Evolutionary conservation across 2,113 vertebrate species (phyloP).

Genomic region (Miniopterus natalensis): DNA sequence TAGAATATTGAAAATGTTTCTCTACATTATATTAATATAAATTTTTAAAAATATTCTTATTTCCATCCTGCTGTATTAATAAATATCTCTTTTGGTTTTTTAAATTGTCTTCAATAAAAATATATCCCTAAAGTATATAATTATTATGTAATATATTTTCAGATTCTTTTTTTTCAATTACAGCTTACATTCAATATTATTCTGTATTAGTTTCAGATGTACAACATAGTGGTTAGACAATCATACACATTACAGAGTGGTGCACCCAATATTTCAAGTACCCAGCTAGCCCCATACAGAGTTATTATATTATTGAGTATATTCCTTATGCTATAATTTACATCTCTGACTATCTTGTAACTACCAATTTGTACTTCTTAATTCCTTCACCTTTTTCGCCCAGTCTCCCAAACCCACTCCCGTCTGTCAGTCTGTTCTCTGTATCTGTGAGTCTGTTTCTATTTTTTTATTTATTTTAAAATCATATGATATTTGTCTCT

Average conservation of each 20-base stretch:
- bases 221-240: not conserved
- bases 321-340: not conserved
- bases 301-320: not conserved
- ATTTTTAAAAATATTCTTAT: not conserved
- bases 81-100: not conserved
- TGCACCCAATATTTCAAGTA: not conserved
- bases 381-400: not conserved
- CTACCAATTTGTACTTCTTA: not conserved
- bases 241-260: not conserved
- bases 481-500: not conserved
- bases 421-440: not conserved
- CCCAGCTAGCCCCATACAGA: not conserved
- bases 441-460: not conserved
- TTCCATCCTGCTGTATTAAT: not conserved
- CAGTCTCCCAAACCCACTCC: not conserved
- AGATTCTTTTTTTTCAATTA: not conserved
- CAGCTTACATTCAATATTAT: not conserved
- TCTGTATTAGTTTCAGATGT: not conserved
- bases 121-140: not conserved
- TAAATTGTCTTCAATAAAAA: not conserved
- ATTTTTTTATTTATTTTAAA: not conserved
- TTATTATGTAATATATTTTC: not conserved
- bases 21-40: conserved; percentile 4
- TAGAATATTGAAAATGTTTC: not conserved
- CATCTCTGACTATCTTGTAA: not conserved